These are phyloP conservation scores for Drosophila mimetica DNA, from an alignment of 2,888 invertebrate species.

Conservation along the genomic window DNA sequence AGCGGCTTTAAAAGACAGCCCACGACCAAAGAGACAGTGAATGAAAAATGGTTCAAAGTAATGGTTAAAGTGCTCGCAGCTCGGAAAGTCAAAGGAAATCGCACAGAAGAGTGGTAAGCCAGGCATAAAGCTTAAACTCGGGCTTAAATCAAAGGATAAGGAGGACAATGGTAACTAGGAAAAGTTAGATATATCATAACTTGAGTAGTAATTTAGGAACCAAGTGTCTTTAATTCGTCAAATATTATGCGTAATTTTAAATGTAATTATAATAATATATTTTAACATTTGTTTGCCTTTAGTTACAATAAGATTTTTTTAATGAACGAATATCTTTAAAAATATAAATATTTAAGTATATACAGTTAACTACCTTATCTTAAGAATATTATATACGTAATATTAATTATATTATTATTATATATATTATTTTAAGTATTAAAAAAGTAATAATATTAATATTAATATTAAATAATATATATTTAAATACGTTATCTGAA, in stretches of 20 bases:
- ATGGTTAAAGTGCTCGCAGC: slow-evolving; percentile 50
- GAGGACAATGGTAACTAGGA: background rate
- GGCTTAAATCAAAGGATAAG: slow-evolving; percentile 36
- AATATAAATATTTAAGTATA: too few relatives aligned
- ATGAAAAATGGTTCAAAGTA: slow-evolving; percentile 34
- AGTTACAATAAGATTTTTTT: too few relatives aligned
- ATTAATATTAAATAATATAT: too few relatives aligned
- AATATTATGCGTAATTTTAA: background rate
- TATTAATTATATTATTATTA: too few relatives aligned
- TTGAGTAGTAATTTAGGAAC: background rate
- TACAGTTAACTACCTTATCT: too few relatives aligned
- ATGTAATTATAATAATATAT: too few relatives aligned
- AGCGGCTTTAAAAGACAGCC: slow-evolving; percentile 67
- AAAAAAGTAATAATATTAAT: too few relatives aligned
- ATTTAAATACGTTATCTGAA: too few relatives aligned
- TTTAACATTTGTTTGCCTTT: too few relatives aligned
- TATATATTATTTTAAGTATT: too few relatives aligned
- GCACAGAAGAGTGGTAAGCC: slow-evolving; percentile 12
- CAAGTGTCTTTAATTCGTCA: background rate
- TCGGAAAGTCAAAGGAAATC: slow-evolving; percentile 42
- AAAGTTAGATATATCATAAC: background rate
- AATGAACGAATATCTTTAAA: too few relatives aligned
- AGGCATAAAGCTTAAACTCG: slow-evolving; percentile 20
- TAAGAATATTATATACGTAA: too few relatives aligned
- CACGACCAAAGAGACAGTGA: slow-evolving; percentile 18